Conservation (phyloP, 2,888 invertebrate species). For the Lepidochitona cinerea region DNA sequence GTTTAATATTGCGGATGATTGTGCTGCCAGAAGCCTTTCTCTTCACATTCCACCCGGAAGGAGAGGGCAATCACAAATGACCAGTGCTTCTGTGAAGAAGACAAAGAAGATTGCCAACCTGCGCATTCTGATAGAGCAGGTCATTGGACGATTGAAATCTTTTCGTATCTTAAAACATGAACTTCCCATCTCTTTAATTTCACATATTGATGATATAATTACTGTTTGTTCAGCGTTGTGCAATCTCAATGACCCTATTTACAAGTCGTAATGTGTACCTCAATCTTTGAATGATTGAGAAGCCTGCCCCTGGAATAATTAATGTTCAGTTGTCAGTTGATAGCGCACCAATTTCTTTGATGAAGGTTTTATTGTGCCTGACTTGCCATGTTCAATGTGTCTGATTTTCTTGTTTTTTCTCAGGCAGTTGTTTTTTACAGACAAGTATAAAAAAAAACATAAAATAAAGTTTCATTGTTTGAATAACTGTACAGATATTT, state of each 20-base stretch:
- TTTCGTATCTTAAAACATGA: constrained; percentile 31
- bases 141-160: constrained; percentile 34
- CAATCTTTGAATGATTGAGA: too few relatives aligned
- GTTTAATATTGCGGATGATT: constrained; percentile 31
- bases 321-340: too few relatives aligned
- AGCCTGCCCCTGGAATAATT: too few relatives aligned
- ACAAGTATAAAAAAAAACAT: too few relatives aligned
- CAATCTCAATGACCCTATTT: background rate
- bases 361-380: background rate
- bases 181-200: constrained; percentile 28
- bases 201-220: constrained; percentile 33
- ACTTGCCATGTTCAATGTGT: background rate
- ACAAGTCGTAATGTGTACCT: too few relatives aligned
- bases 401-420: background rate
- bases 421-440: too few relatives aligned
- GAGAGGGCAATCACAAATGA: constrained; percentile 32
- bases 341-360: too few relatives aligned
- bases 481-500: too few relatives aligned
- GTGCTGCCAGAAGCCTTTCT: constrained; percentile 3
- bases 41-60: constrained; percentile 31
- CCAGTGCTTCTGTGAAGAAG: constrained; percentile 24
- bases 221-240: constrained; percentile 19
- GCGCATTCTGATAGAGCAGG: constrained; percentile 39
- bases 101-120: constrained; percentile 34
- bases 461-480: too few relatives aligned